Evolutionary conservation across 2,113 vertebrate genomes (phyloP).

Genomic region (Daboia siamensis): DNA sequence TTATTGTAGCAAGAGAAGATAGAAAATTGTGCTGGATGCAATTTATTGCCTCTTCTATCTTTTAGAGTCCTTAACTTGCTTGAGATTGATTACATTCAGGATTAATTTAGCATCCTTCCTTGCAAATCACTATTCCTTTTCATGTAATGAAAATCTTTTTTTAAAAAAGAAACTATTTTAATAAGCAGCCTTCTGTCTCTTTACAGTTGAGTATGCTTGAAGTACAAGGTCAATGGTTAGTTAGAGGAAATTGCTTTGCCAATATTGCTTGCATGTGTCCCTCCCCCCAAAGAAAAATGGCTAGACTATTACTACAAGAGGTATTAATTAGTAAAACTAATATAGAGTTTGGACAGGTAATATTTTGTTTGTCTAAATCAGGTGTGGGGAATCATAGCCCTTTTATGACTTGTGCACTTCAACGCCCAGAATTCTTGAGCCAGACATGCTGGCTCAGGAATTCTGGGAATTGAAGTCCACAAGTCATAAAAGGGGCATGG

Average conservation of each 20-base stretch:
- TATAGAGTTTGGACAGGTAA: background rate
- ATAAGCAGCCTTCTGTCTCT: background rate
- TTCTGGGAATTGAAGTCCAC: no score
- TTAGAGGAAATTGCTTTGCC: background rate
- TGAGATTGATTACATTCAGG: constrained; percentile 35
- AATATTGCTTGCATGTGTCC: background rate
- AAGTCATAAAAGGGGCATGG: no score
- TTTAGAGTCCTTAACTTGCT: constrained; percentile 30
- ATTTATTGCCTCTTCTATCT: constrained; percentile 27
- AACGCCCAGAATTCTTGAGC: background rate
- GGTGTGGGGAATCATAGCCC: background rate
- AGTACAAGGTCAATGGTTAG: background rate
- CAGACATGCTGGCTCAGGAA: background rate
- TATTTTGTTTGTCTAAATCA: background rate
- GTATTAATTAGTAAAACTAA: background rate
- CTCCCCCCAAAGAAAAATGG: rapidly evolving
- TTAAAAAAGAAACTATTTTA: background rate
- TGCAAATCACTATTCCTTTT: constrained; percentile 28
- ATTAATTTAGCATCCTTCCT: constrained; percentile 39
- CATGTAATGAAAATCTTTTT: background rate
- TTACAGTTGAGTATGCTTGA: constrained; percentile 8
- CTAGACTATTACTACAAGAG: background rate
- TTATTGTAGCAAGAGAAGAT: constrained; percentile 22
- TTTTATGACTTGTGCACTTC: background rate
- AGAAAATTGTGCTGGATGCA: constrained; percentile 30